Percentiles rank a stretch among this genome's conserved stretches.
phyloP scores from a whole-genome alignment of 2,113 vertebrate genomes.

The Cyphomyrus plagiostoma region DNA sequence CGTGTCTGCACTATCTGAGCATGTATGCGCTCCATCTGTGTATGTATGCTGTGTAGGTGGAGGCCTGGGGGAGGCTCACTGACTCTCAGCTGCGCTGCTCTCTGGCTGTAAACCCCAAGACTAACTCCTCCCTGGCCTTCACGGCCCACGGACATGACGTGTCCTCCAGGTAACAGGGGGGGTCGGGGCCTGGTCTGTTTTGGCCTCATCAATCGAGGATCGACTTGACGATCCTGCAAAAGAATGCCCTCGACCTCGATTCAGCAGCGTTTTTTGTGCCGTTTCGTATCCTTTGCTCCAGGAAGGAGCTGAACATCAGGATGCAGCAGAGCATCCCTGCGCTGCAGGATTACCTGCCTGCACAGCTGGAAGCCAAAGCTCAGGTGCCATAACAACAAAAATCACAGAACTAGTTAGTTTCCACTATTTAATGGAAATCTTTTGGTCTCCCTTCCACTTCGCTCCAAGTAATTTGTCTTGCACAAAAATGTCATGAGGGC shows the following conservation, averaged over 20 bases:
- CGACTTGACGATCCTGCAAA: background rate
- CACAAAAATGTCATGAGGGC: too few relatives aligned
- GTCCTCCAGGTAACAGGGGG: constrained; percentile 53
- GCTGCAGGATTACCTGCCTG: constrained; percentile 50
- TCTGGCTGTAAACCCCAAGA: constrained; percentile 59
- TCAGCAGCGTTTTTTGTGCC: background rate
- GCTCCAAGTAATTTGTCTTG: too few relatives aligned
- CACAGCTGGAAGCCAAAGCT: constrained; percentile 53
- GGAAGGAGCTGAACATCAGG: constrained; percentile 65
- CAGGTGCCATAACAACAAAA: constrained; percentile 45
- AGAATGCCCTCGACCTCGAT: too few relatives aligned
- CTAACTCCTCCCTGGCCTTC: constrained; percentile 55
- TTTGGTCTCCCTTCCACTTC: background rate
- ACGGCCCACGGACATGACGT: constrained; percentile 57
- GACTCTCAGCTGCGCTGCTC: constrained; percentile 59
- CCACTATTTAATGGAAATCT: background rate
- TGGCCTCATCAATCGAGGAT: background rate
- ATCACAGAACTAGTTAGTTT: background rate
- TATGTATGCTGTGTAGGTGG: constrained; percentile 38
- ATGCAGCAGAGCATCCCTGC: constrained; percentile 60
- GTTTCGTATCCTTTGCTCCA: constrained; percentile 42
- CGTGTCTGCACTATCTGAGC: background rate
- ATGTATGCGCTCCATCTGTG: constrained; percentile 37
- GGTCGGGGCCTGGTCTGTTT: background rate
- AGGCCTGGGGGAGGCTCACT: constrained; percentile 57